These are phyloP conservation scores for Drosophila parabipectinata DNA, from an alignment of 1,140 invertebrate genomes.

Conservation along the genomic window DNA sequence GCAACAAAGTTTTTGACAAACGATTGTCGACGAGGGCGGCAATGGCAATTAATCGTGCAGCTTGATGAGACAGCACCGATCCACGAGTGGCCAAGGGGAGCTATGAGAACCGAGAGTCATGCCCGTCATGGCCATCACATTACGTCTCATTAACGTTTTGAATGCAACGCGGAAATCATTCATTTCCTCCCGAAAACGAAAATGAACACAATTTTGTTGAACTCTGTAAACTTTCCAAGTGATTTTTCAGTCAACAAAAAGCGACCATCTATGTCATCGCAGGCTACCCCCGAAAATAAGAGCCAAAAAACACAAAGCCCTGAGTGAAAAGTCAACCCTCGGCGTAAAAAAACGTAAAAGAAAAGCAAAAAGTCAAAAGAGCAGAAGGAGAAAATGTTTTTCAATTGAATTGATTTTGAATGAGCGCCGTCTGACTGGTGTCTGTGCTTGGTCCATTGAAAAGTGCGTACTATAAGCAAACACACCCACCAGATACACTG, in stretches of 20 bases:
- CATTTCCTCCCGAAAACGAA: slow-evolving; percentile 68
- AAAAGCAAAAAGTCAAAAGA: slow-evolving; percentile 5
- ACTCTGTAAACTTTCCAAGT: slow-evolving; percentile 62
- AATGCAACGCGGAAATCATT: slow-evolving; percentile 70
- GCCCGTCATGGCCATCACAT: slow-evolving; percentile 71
- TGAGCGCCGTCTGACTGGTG: slow-evolving; percentile 62
- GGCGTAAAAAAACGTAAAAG: slow-evolving; percentile 4
- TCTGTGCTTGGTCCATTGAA: slow-evolving; percentile 67
- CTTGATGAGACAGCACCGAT: slow-evolving; percentile 40
- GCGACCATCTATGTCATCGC: slow-evolving; percentile 32
- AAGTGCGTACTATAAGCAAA: slow-evolving; percentile 57
- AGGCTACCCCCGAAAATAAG: slow-evolving; percentile 22
- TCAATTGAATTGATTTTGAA: slow-evolving; percentile 82
- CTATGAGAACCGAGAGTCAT: slow-evolving; percentile 23
- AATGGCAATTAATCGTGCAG: slow-evolving; percentile 69
- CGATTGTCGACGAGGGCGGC: slow-evolving; percentile 41
- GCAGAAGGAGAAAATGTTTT: slow-evolving; percentile 59
- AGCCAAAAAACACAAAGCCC: not conserved
- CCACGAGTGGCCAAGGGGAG: slow-evolving; percentile 22
- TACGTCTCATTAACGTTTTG: slow-evolving; percentile 76
- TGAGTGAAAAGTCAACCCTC: slow-evolving; percentile 36
- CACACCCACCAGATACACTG: slow-evolving; percentile 9
- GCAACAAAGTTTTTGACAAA: slow-evolving; percentile 80
- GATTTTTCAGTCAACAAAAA: slow-evolving; percentile 52
- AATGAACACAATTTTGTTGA: slow-evolving; percentile 55